Conservation (phyloP, 2,113 vertebrate species). For the Psittacus erithacus region DNA sequence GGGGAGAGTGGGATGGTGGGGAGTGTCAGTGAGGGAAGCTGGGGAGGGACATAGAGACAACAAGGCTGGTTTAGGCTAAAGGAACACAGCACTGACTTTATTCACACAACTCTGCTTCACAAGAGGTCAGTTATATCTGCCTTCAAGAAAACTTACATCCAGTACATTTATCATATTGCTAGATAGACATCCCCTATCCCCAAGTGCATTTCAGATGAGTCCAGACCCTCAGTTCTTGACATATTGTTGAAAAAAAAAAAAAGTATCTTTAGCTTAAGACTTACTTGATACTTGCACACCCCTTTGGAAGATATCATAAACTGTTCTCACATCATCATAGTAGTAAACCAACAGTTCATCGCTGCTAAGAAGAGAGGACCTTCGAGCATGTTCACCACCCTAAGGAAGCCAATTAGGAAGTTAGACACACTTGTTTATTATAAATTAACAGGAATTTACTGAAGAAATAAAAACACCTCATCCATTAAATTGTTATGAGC, state of each 20-base stretch:
- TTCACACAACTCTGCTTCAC: not conserved
- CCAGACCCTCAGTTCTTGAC: not conserved
- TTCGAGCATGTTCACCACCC: slow-evolving; percentile 81
- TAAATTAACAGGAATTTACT: not conserved
- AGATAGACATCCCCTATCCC: not conserved
- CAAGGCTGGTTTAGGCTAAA: not conserved
- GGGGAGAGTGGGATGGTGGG: not conserved
- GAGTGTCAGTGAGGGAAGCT: not conserved
- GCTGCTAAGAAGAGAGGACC: slow-evolving; percentile 78
- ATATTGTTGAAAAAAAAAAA: not conserved
- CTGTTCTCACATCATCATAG: slow-evolving; percentile 86
- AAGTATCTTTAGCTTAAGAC: slow-evolving; percentile 18
- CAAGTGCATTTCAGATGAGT: not conserved
- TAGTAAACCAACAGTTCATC: slow-evolving; percentile 76
- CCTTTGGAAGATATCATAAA: slow-evolving; percentile 87
- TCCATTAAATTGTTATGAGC: not conserved
- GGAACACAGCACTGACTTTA: not conserved
- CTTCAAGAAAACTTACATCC: not conserved
- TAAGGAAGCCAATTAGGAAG: slow-evolving; percentile 35
- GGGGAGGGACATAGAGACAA: not conserved
- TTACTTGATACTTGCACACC: slow-evolving; percentile 90
- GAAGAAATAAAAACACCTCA: not conserved
- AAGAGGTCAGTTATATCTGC: not conserved
- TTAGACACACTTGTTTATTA: not conserved
- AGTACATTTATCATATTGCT: not conserved